Base-by-base conservation (phyloP, 2,888 invertebrate species). In the Dicyrtomina minuta region DNA sequence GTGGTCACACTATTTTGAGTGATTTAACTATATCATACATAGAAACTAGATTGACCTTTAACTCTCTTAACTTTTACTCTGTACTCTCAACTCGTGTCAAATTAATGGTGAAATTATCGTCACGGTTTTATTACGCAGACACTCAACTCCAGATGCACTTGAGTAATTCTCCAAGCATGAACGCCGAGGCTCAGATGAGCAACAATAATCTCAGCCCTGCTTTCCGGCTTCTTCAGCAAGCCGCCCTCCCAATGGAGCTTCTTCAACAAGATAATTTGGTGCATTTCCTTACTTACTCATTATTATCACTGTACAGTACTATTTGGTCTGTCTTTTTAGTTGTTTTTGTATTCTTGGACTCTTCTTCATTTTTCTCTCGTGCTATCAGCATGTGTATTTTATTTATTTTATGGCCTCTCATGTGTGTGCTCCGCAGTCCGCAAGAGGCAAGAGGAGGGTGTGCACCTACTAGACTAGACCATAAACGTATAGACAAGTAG, bases 121-220 rank as follows among this genome's bases (percentile, higher is more conserved):
- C 55, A 61, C 22, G 65, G 33, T 53, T 53, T 53, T 53, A 46
- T 58, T n/a, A 20, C 39, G 20, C 56, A 65, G 68, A 56, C 41
- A 26, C 55, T 24, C 55, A 62, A 24, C 61, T 68, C 49, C 68
- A 49, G 41, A 68, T 61, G 41, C 68, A 61, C 53, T 60, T 68
- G 55, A 51, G 41, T 15, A 15, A 15, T 24, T 33, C 61, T 12
- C 68, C 68, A 59, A 41, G 59, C 61, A 43, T 60, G 41, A 59
- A 68, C 20, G 68, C 13, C 20, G 53, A 51, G 53, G 53, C 20
- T n/a, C 26, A 61, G 12, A n/a, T n/a, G n/a, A 39, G 51, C 53
- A 60, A 49, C 59, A 67, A 67, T 44, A 59, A 49, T 13, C 12
- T 60, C 41, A 68, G 61, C 41, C 61, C 43, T 49, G 49, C 68